Evolutionary conservation across 2,888 invertebrate species (phyloP).

Genomic region (Odontomyia ornata): DNA sequence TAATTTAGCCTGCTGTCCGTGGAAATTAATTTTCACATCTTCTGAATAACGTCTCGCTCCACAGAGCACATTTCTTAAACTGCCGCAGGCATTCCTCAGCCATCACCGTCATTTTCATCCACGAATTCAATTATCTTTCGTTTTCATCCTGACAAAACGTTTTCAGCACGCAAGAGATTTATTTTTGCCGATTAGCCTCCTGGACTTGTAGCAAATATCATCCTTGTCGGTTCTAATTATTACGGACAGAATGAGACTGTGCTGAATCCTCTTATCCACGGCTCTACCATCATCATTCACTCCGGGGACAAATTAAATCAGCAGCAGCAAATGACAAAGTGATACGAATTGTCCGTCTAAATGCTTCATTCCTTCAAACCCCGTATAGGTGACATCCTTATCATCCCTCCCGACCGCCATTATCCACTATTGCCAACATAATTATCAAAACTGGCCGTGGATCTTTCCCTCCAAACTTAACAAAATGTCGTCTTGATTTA

Average conservation of each 20-base stretch:
- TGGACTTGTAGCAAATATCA: neutral
- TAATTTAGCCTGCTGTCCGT: no score
- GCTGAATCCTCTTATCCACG: neutral
- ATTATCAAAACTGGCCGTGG: neutral
- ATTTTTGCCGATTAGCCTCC: neutral
- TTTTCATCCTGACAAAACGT: neutral
- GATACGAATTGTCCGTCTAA: slow-evolving; percentile 25
- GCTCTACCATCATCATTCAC: neutral
- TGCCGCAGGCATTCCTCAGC: no score
- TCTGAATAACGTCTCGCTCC: neutral
- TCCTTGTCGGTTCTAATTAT: neutral
- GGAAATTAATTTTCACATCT: neutral
- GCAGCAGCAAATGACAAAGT: slow-evolving; percentile 21
- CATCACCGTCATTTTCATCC: no score
- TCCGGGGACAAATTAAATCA: slow-evolving; percentile 1
- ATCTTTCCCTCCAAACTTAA: neutral
- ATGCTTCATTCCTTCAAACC: neutral
- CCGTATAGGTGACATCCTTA: neutral
- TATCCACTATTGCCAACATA: slow-evolving; percentile 11
- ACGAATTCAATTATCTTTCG: no score
- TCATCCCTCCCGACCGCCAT: neutral
- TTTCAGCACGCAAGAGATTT: neutral
- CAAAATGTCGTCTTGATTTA: neutral
- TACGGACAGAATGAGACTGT: neutral
- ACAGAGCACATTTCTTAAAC: no score